These are phyloP conservation scores for Centropristis striata DNA, from an alignment of 2,113 vertebrate species.

Conservation along the genomic window DNA sequence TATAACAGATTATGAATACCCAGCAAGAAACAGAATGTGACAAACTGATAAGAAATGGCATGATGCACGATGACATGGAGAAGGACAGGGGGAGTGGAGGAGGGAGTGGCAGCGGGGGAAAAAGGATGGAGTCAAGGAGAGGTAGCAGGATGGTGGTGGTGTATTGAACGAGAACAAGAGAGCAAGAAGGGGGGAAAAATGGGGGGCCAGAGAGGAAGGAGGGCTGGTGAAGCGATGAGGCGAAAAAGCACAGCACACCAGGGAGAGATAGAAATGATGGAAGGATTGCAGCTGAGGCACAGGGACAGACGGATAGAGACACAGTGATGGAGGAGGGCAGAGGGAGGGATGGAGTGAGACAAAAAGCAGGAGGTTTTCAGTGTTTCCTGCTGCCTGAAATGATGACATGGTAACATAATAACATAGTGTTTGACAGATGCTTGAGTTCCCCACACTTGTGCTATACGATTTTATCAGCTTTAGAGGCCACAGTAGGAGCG, in stretches of 20 bases:
- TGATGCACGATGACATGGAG: conserved; percentile 53
- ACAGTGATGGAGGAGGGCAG: conserved; percentile 34
- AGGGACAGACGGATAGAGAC: conserved; percentile 41
- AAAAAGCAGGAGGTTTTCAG: conserved; percentile 47
- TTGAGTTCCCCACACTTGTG: conserved; percentile 22
- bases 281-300: conserved; percentile 70
- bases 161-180: conserved; percentile 45
- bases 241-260: conserved; percentile 74
- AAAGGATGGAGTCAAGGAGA: conserved; percentile 64
- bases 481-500: conserved; percentile 1
- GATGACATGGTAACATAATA: conserved; percentile 43
- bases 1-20: conserved; percentile 52
- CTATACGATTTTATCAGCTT: conserved; percentile 25
- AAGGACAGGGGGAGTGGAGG: conserved; percentile 21
- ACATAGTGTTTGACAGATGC: conserved; percentile 30
- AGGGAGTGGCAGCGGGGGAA: conserved; percentile 17
- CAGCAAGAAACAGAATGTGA: conserved; percentile 57
- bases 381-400: conserved; percentile 51
- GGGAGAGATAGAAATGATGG: conserved; percentile 78
- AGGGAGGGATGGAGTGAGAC: conserved; percentile 34
- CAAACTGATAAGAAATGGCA: conserved; percentile 62
- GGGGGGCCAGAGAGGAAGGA: conserved; percentile 13
- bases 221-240: conserved; percentile 70
- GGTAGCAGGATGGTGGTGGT: conserved; percentile 35
- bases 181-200: not conserved